A percentile compares a stretch with the other conserved stretches of the same genome.
Conservation (phyloP, 2,888 invertebrate species). For the Cyaniris semiargus region DNA sequence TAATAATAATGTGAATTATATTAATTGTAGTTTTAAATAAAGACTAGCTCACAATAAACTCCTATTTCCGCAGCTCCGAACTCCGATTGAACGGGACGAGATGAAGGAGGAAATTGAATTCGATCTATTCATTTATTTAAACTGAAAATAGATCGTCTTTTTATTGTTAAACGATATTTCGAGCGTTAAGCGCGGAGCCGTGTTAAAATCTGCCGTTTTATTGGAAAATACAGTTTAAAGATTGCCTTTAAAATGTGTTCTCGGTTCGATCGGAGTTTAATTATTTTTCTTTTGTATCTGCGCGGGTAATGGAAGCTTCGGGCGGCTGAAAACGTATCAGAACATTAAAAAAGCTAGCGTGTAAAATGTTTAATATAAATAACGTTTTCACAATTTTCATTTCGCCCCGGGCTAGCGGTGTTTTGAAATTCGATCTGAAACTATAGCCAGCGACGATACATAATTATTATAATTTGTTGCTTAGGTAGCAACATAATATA, state of each 20-base stretch:
- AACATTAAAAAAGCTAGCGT: neutral
- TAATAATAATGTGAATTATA: neutral
- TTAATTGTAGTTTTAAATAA: neutral
- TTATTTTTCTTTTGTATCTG: neutral
- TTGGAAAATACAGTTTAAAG: neutral
- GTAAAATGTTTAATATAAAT: neutral
- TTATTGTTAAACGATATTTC: slow-evolving; percentile 15
- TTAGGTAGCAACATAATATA: neutral
- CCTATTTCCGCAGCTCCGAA: neutral
- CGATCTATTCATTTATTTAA: slow-evolving; percentile 9
- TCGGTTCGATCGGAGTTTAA: neutral
- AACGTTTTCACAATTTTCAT: neutral
- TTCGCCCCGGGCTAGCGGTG: neutral
- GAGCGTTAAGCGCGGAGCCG: neutral
- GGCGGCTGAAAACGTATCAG: neutral
- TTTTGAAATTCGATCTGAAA: neutral
- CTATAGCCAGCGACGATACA: neutral
- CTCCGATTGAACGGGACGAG: neutral
- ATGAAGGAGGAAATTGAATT: slow-evolving; percentile 16
- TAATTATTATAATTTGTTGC: neutral
- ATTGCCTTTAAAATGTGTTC: neutral
- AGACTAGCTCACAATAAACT: neutral
- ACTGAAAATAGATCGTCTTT: slow-evolving; percentile 1
- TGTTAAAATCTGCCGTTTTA: neutral
- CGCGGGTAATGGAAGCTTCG: neutral